Percentiles rank a stretch among this genome's conserved stretches.
Evolutionary conservation across 2,113 vertebrate species (phyloP).

Genomic region (Oreochromis niloticus): DNA sequence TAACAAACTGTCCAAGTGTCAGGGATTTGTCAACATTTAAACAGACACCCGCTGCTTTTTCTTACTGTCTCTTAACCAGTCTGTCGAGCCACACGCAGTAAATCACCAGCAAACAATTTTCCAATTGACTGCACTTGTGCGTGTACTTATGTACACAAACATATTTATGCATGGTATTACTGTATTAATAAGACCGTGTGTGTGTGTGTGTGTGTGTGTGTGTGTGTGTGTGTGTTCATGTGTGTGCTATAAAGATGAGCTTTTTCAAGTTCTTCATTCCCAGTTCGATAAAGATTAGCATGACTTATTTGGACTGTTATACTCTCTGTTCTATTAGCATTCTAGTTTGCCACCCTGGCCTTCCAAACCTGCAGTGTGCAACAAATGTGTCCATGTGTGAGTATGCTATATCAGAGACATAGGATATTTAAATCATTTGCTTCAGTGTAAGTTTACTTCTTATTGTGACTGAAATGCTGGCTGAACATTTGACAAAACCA

Average conservation of each 20-base stretch:
- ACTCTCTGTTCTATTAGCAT: conserved; percentile 33
- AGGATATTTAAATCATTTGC: background rate
- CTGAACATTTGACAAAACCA: background rate
- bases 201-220: background rate
- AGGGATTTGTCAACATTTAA: conserved; percentile 40
- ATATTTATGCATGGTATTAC: background rate
- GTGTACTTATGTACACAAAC: background rate
- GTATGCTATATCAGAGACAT: background rate
- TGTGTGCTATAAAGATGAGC: background rate
- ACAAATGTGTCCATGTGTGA: background rate
- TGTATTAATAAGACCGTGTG: background rate
- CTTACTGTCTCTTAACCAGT: background rate
- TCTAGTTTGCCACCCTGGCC: background rate
- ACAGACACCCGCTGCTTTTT: background rate
- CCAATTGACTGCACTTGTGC: conserved; percentile 27
- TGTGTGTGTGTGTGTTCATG: background rate
- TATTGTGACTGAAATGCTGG: background rate
- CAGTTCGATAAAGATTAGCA: background rate
- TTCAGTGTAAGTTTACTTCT: background rate
- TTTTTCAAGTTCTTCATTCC: background rate
- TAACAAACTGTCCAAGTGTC: conserved; percentile 22
- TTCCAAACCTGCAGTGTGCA: background rate
- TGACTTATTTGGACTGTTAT: conserved; percentile 54
- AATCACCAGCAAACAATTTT: conserved; percentile 44
- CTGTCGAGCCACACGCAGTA: conserved; percentile 1